Evolutionary conservation across 2,888 invertebrate species (phyloP).

Genomic region (Euzophera pinguis): DNA sequence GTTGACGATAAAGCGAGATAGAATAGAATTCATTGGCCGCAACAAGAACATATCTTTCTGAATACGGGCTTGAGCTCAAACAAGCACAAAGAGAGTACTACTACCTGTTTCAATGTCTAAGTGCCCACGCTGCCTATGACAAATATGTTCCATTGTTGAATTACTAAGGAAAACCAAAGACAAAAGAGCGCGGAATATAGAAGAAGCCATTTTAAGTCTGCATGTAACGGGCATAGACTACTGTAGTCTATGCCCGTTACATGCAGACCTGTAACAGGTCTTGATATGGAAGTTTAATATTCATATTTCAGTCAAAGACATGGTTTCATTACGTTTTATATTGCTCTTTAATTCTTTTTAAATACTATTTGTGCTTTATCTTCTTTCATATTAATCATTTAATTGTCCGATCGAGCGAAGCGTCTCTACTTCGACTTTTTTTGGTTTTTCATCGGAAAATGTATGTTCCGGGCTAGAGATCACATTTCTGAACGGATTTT

Average conservation of each 20-base stretch:
- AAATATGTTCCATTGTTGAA: slow-evolving; percentile 63
- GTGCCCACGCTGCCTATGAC: slow-evolving; percentile 57
- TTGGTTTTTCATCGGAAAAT: too few species aligned
- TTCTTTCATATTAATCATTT: too few species aligned
- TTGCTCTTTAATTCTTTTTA: too few species aligned
- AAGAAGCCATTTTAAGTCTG: slow-evolving; percentile 40
- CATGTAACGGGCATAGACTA: slow-evolving; percentile 13
- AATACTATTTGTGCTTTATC: too few species aligned
- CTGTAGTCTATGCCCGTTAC: too few species aligned
- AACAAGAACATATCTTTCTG: slow-evolving; percentile 29
- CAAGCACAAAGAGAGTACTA: slow-evolving; percentile 42
- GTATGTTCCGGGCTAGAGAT: too few species aligned
- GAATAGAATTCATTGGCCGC: not conserved
- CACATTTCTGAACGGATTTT: too few species aligned
- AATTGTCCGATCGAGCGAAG: too few species aligned
- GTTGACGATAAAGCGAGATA: too few species aligned
- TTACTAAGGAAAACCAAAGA: slow-evolving; percentile 50
- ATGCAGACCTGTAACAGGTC: slow-evolving; percentile 25
- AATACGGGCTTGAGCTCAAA: slow-evolving; percentile 60
- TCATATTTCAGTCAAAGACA: slow-evolving; percentile 1
- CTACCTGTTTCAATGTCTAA: slow-evolving; percentile 59
- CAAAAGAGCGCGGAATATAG: slow-evolving; percentile 50
- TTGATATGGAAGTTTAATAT: slow-evolving; percentile 24
- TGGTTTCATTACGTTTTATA: not conserved
- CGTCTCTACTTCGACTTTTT: too few species aligned